A percentile compares a stretch with the other conserved stretches of the same genome.
Conservation (phyloP, 2,888 invertebrate genomes). For the Oscheius sp. region DNA sequence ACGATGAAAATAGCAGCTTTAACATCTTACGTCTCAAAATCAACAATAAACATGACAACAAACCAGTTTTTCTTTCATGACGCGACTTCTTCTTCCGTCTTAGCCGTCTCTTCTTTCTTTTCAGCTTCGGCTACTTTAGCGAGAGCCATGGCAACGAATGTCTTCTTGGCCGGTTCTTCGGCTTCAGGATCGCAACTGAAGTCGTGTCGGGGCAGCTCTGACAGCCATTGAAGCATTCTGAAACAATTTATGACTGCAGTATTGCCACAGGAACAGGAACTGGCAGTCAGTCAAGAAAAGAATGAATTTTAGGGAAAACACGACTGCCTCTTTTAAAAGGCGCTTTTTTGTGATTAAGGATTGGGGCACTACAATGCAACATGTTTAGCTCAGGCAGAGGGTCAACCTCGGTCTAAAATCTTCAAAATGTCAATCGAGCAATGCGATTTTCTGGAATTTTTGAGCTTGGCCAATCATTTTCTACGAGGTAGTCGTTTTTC, state of each 20-base stretch:
- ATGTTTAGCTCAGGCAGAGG: no score
- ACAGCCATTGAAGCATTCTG: constrained; percentile 71
- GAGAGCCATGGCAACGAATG: constrained; percentile 53
- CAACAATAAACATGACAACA: constrained; percentile 24
- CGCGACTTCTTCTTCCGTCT: constrained; percentile 24
- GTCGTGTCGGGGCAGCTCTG: constrained; percentile 63
- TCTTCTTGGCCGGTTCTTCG: constrained; percentile 47
- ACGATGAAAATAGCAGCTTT: not conserved
- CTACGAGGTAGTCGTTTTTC: no score
- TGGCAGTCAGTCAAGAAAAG: no score
- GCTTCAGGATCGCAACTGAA: constrained; percentile 56
- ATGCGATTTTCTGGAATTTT: no score
- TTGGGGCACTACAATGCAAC: no score
- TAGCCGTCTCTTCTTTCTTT: not conserved
- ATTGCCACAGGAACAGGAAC: no score
- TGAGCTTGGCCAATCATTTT: no score
- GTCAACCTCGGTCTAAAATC: no score
- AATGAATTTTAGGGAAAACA: no score
- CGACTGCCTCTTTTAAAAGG: no score
- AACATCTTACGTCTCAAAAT: constrained; percentile 11
- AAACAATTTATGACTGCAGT: not conserved
- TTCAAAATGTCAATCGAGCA: no score
- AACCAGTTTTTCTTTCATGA: constrained; percentile 12
- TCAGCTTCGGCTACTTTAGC: constrained; percentile 38
- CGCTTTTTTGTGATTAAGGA: no score